Evolutionary conservation across 2,113 vertebrate species (phyloP), one percentile per base, ranked within the genome.

Genomic region (Cochlearius cochlearius): DNA sequence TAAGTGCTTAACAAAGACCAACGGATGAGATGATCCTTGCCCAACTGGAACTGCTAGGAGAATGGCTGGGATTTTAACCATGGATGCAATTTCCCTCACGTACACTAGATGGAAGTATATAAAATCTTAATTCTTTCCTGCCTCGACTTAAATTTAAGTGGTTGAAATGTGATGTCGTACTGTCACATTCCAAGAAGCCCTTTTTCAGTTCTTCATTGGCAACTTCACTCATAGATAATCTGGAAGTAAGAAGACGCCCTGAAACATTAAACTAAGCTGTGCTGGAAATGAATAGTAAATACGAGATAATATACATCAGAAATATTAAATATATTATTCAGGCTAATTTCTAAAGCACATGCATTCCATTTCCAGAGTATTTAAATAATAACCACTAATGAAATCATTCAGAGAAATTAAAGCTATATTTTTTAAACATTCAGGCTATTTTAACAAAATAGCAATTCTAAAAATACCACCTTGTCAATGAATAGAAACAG

Each of bases 81-180:
- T 0, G 66, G 90, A 59, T 97, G 94, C 82, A 97, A 55, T 97
- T 96, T 96, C 94, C 92, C 56, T 85, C 93, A 83, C 10, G 18
- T 60, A 97, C 97, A 92, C 96, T 96, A 97, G 90, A 97, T 95
- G 97, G 95, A 94, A 98, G 75, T 27, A 32, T 80, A 91, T 34
- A 97, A 97, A 96, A 92, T 68, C 41, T 78, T 71, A 73, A 96
- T 93, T 93, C 82, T 83, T 83, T 38, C 88, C 66, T 71, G 30
- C 36, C 74, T 73, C 23, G 6, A 50, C 67, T 83, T 59, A 13
- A 81, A 80, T 53, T 62, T 52, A 67, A 81, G 77, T 21, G 73
- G 55, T 30, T 89, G 91, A 74, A 82, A 75, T 8, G 13, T 56
- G 52, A 41, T 0, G n/a, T 34, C 3, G 10, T 17, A 49, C 78